Conservation (phyloP, 2,113 vertebrate genomes). For the Scomber japonicus region DNA sequence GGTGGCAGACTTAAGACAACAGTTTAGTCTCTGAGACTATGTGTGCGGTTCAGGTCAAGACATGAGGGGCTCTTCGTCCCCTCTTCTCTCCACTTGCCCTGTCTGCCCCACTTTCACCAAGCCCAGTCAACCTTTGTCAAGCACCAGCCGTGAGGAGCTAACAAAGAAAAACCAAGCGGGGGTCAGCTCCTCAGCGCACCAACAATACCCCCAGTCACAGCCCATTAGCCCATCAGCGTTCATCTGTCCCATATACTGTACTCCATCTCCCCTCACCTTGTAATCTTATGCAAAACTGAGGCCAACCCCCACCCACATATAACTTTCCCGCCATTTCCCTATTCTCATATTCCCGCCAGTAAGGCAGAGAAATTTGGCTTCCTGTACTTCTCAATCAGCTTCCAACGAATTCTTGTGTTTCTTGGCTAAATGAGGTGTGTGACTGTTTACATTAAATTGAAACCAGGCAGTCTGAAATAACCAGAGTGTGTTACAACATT, state of each 20-base stretch:
- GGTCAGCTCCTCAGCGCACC: slow-evolving; percentile 39
- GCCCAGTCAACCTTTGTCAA: slow-evolving; percentile 58
- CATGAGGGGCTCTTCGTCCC: slow-evolving; percentile 53
- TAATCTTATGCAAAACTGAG: slow-evolving; percentile 24
- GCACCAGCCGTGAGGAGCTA: slow-evolving; percentile 54
- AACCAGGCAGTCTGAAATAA: slow-evolving; percentile 23
- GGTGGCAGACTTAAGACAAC: slow-evolving; percentile 54
- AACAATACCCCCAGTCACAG: slow-evolving; percentile 74
- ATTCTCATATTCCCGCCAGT: slow-evolving; percentile 42
- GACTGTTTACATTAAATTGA: slow-evolving; percentile 43
- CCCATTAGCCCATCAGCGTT: slow-evolving; percentile 67
- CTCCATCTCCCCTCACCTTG: slow-evolving; percentile 41
- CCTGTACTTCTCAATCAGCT: slow-evolving; percentile 35
- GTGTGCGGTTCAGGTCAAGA: slow-evolving; percentile 55
- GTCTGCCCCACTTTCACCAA: slow-evolving; percentile 44
- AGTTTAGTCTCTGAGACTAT: slow-evolving; percentile 43
- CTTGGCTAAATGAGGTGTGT: slow-evolving; percentile 35
- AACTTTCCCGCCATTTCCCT: slow-evolving; percentile 65
- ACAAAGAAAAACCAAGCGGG: slow-evolving; percentile 66
- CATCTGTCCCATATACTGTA: slow-evolving; percentile 69
- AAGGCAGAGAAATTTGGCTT: slow-evolving; percentile 17
- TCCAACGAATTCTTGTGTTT: slow-evolving; percentile 52
- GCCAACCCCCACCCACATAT: slow-evolving; percentile 33
- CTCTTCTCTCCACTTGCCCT: slow-evolving; percentile 20
- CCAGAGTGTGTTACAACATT: neutral